phyloP scores from a whole-genome alignment of 2,797 vertebrate species.

The Darevskia nairensis region DNA sequence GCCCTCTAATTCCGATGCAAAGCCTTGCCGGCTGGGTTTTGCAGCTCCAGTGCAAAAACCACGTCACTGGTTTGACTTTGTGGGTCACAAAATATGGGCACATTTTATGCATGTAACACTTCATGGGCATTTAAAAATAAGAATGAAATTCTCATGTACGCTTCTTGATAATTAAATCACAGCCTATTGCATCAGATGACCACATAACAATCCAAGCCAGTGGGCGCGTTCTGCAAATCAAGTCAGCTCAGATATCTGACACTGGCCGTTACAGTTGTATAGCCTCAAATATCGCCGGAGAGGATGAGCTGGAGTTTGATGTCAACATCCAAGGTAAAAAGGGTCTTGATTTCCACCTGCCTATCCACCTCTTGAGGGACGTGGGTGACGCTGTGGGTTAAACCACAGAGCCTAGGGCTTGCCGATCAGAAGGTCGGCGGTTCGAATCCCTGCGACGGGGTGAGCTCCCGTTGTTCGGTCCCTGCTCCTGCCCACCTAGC shows the following conservation, averaged over 20 bases:
- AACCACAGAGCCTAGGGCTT: too few species aligned
- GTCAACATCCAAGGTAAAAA: constrained; percentile 98
- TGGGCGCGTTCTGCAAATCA: constrained; percentile 88
- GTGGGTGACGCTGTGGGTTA: too few species aligned
- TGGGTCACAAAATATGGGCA: background rate
- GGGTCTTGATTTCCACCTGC: too few species aligned
- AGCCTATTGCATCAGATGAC: constrained; percentile 85
- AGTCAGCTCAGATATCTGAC: constrained; percentile 91
- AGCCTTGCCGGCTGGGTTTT: too few species aligned
- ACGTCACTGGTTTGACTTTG: background rate
- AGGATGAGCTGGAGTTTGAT: constrained; percentile 99
- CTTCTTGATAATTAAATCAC: constrained; percentile 57
- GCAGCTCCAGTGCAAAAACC: background rate
- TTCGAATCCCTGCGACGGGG: too few species aligned
- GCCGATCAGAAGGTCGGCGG: too few species aligned
- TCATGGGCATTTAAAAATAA: background rate
- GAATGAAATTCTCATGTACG: constrained; percentile 34
- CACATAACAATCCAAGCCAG: constrained; percentile 83
- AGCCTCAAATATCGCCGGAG: constrained; percentile 93
- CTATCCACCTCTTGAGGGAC: background rate
- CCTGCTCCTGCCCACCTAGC: too few species aligned
- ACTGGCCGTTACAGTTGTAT: constrained; percentile 95
- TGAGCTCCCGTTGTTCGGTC: too few species aligned
- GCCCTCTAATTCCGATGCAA: background rate
- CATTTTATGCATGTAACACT: background rate